Evolutionary conservation across 1,140 invertebrate genomes (phyloP).

Genomic region (Akabosia matsudoensis): DNA sequence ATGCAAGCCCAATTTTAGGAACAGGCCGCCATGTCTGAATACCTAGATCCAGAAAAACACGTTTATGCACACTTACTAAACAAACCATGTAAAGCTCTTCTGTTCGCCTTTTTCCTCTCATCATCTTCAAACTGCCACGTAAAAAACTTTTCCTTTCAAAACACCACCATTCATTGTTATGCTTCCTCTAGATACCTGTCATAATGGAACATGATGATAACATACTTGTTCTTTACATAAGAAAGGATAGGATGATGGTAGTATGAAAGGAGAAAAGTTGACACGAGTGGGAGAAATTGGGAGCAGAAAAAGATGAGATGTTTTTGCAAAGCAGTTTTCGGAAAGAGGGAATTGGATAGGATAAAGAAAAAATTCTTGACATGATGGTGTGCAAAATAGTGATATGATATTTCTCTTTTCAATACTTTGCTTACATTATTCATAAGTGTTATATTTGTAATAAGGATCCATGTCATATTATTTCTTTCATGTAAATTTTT

Average conservation of each 20-base stretch:
- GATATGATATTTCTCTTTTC: not conserved
- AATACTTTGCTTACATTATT: not conserved
- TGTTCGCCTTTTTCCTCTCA: not conserved
- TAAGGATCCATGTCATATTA: too few species aligned
- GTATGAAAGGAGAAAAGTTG: not conserved
- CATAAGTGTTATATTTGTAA: not conserved
- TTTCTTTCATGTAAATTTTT: not conserved
- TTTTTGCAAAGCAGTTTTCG: not conserved
- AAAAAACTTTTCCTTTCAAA: not conserved
- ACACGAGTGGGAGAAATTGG: not conserved
- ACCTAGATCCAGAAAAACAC: not conserved
- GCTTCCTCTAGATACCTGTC: not conserved
- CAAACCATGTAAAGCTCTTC: not conserved
- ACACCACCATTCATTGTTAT: not conserved
- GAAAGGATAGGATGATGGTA: too few species aligned
- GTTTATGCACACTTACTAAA: too few species aligned
- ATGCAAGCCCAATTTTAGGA: too few species aligned
- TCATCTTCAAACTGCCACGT: not conserved
- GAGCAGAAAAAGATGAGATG: not conserved
- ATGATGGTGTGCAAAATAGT: not conserved
- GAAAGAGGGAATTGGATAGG: not conserved
- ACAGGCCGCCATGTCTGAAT: too few species aligned
- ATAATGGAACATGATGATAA: constrained; percentile 7
- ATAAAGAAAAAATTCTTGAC: not conserved
- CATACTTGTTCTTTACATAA: too few species aligned